Evolutionary conservation across 2,888 invertebrate genomes (phyloP).

Genomic region (Drosophila atripex): DNA sequence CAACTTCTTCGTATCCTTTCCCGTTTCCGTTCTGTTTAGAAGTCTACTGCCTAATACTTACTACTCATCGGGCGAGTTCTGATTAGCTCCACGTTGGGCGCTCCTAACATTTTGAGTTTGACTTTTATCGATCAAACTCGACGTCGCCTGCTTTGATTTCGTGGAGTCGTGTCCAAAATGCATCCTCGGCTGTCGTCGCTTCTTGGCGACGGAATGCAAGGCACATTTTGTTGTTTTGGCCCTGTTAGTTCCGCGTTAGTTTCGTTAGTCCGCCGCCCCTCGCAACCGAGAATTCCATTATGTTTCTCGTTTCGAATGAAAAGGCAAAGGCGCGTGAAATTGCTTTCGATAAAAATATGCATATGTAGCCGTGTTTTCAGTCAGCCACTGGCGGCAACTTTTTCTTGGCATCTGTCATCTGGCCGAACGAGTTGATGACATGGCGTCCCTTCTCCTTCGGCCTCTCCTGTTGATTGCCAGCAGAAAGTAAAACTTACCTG

Average conservation of each 20-base stretch:
- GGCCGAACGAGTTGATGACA: conserved; percentile 37
- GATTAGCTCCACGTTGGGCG: conserved; percentile 32
- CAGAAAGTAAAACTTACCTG: conserved; percentile 11
- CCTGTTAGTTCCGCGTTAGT: conserved; percentile 12
- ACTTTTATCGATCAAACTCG: conserved; percentile 69
- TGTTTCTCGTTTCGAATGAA: conserved; percentile 38
- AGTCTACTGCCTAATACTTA: conserved; percentile 8
- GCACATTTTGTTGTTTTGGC: conserved; percentile 68
- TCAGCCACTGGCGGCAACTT: conserved; percentile 26
- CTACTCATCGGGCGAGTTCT: conserved; percentile 20
- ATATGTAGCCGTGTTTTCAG: conserved; percentile 6
- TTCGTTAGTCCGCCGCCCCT: conserved; percentile 20
- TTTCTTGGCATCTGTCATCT: conserved; percentile 45
- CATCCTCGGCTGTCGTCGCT: conserved; percentile 45
- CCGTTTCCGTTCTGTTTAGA: neutral
- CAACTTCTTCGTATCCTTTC: neutral
- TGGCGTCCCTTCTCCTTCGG: conserved; percentile 6
- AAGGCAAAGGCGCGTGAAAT: conserved; percentile 52
- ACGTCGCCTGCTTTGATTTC: conserved; percentile 58
- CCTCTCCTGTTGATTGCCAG: conserved; percentile 25
- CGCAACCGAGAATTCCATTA: conserved; percentile 49
- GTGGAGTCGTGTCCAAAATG: conserved; percentile 25
- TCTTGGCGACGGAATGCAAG: conserved; percentile 78
- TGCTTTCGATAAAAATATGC: conserved; percentile 33
- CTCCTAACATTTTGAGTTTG: conserved; percentile 41